Conservation (phyloP, 64 coral and sea anemone genomes). For the Hydrozoanthus tunicans region DNA sequence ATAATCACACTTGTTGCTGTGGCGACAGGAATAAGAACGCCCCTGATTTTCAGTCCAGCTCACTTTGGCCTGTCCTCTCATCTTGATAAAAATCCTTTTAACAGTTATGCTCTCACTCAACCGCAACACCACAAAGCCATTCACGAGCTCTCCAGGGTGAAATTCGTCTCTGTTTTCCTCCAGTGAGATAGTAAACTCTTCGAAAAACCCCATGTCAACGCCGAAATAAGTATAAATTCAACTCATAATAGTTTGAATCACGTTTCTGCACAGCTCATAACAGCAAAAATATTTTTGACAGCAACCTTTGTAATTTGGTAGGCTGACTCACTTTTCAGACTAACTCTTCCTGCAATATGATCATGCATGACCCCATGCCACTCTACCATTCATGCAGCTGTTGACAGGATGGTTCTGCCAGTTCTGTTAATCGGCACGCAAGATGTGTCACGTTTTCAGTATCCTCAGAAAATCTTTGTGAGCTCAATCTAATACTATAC, state of each 20-base stretch:
- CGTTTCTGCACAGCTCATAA: neutral
- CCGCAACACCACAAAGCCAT: constrained; percentile 40
- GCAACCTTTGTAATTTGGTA: no score
- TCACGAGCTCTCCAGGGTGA: constrained; percentile 40
- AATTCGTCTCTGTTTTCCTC: constrained; percentile 42
- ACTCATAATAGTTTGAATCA: neutral
- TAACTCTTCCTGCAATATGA: no score
- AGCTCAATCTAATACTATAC: no score
- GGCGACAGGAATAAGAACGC: neutral
- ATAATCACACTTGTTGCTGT: constrained; percentile 49
- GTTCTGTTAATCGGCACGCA: no score
- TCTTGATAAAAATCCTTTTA: constrained; percentile 38
- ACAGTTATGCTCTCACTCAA: constrained; percentile 25
- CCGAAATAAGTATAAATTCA: no score
- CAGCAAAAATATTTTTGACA: neutral
- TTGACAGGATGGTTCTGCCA: no score
- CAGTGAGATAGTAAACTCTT: constrained; percentile 37
- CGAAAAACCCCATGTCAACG: constrained; percentile 20
- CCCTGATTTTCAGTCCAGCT: constrained; percentile 28
- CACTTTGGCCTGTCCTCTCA: constrained; percentile 48
- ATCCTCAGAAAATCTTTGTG: no score
- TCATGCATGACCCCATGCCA: no score
- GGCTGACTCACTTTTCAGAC: no score
- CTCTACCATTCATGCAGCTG: no score
- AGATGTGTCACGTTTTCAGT: no score